Evolutionary conservation across 2,797 vertebrate species (phyloP), one percentile per base, ranked within the genome.

Genomic region (Perodicticus potto): DNA sequence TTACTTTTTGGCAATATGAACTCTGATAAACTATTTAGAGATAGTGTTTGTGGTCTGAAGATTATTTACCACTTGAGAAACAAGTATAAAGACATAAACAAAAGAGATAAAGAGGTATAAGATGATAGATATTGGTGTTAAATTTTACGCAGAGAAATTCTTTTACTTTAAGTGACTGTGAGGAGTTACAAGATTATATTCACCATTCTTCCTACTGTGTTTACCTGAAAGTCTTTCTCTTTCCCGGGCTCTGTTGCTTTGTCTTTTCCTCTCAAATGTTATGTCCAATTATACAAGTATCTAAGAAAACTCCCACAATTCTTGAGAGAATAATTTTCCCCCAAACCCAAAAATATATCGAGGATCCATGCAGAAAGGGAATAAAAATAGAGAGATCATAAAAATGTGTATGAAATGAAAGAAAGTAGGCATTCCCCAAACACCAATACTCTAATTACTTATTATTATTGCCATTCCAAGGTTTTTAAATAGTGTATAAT

Each of bases 151-250:
- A 94, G 49, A 97, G 81, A 57, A 2, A 78, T 89, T 85, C 97
- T 97, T 98, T 95, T 95, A 95, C 96, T 97, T 96, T 95, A 98
- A 97, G 19, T 94, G 84, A 80, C 72, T 96, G 65, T 97, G 16
- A 97, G 67, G 65, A 84, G 20, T 97, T 97, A 37, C 76, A 95
- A 88, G 63, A 97, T 95, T 95, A 86, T 25, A 13, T 86, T 96
- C 76, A 53, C 55, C 81, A 72, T 70, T 93, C 2, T 97, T 92
- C 78, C 59, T 9, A 0, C 40, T 90, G 34, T 93, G 74, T 94
- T 97, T 96, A 89, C 86, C 86, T 65, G 0, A 59, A 97, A n/a
- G 55, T 86, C 13, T 88, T 94, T 97, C 80, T 9, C 23, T 97
- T 86, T 61, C 27, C 20, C 1, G 5, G 0, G 63, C 55, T 85